These are phyloP conservation scores for Macaria notata DNA, from an alignment of 2,888 invertebrate genomes.

Conservation along the genomic window DNA sequence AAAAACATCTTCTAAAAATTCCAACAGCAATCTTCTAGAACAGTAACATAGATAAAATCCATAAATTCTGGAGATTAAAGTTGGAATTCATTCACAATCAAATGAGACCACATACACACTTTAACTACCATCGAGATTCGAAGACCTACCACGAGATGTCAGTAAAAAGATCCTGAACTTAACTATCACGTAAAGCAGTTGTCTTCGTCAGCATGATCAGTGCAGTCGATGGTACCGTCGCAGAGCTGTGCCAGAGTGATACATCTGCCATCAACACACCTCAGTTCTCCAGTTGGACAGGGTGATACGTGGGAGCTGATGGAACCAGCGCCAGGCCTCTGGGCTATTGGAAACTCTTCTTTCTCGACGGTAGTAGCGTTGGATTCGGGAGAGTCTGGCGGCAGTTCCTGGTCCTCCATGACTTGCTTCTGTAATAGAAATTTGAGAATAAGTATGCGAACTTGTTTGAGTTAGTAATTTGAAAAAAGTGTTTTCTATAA, in stretches of 20 bases:
- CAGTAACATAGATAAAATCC: too few relatives aligned
- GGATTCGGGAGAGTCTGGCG: conserved; percentile 42
- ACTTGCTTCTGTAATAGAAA: conserved; percentile 46
- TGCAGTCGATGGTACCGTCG: conserved; percentile 83
- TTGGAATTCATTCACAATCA: too few relatives aligned
- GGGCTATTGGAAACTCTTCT: conserved; percentile 26
- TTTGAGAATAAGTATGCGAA: too few relatives aligned
- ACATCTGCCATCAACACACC: conserved; percentile 85
- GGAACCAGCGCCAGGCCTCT: conserved; percentile 19
- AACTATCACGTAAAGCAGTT: conserved; percentile 80
- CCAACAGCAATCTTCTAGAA: too few relatives aligned
- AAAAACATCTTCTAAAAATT: too few relatives aligned
- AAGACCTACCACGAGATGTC: too few relatives aligned
- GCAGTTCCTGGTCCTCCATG: conserved; percentile 30
- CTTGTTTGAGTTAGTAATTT: too few relatives aligned
- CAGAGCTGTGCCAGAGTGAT: conserved; percentile 84
- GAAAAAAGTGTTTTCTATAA: too few relatives aligned
- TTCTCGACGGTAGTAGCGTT: conserved; percentile 43
- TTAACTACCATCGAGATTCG: too few relatives aligned
- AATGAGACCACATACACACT: too few relatives aligned
- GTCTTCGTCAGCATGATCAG: conserved; percentile 85
- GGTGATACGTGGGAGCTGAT: conserved; percentile 69
- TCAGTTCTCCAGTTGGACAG: conserved; percentile 79
- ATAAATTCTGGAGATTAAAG: too few relatives aligned
- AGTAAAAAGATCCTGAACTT: not conserved